These are phyloP conservation scores for Zaprionus tsacasi DNA, from an alignment of 1,140 invertebrate genomes.

Conservation along the genomic window DNA sequence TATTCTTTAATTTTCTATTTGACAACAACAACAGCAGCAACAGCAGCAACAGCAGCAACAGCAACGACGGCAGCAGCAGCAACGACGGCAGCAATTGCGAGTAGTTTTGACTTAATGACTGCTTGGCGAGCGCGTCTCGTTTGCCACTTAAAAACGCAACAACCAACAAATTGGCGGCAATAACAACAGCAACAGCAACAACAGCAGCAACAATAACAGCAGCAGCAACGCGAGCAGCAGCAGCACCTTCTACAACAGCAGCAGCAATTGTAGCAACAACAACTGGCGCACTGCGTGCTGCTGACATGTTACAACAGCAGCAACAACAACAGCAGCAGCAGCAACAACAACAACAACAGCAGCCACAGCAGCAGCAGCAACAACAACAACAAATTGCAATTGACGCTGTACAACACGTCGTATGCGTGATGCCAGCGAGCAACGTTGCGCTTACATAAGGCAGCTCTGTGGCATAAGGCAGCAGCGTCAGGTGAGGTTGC, in stretches of 20 bases:
- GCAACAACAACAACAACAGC: slow-evolving; percentile 47
- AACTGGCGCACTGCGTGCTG: slow-evolving; percentile 31
- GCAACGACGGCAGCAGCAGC: not conserved
- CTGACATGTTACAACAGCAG: slow-evolving; percentile 27
- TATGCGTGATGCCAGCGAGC: slow-evolving; percentile 63
- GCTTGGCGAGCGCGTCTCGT: slow-evolving; percentile 62
- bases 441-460: slow-evolving; percentile 20
- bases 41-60: slow-evolving; percentile 9
- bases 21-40: slow-evolving; percentile 13
- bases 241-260: slow-evolving; percentile 30
- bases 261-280: slow-evolving; percentile 24
- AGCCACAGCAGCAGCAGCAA: slow-evolving; percentile 36
- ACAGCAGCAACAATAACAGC: slow-evolving; percentile 6
- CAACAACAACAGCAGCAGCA: slow-evolving; percentile 46
- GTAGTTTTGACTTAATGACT: slow-evolving; percentile 53
- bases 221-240: slow-evolving; percentile 14
- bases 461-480: slow-evolving; percentile 18
- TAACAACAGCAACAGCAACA: slow-evolving; percentile 25
- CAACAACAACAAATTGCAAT: slow-evolving; percentile 57
- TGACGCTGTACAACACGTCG: slow-evolving; percentile 61
- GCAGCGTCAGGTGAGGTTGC: not conserved
- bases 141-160: slow-evolving; percentile 71
- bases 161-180: slow-evolving; percentile 64
- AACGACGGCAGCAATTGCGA: slow-evolving; percentile 11
- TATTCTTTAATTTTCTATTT: slow-evolving; percentile 9